These are phyloP conservation scores for Melozone crissalis DNA, from an alignment of 2,113 vertebrate species.

Conservation along the genomic window DNA sequence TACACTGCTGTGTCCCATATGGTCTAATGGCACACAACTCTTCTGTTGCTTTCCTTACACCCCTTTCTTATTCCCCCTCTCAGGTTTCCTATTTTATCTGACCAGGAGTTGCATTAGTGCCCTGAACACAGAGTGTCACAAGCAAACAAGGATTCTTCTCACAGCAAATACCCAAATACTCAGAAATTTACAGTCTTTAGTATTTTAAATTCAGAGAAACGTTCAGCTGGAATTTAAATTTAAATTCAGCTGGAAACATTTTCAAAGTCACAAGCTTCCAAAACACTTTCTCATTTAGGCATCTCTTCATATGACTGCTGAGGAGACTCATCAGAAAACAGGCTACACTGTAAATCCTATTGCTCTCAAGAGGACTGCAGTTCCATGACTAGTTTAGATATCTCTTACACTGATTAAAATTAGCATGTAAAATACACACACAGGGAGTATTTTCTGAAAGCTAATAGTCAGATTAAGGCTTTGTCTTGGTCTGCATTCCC, in stretches of 20 bases:
- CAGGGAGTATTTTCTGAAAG: neutral
- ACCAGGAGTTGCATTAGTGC: neutral
- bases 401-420: conserved; percentile 22
- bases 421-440: conserved; percentile 31
- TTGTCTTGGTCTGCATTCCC: neutral
- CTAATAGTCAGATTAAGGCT: neutral
- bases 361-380: conserved; percentile 7
- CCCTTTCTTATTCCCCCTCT: neutral
- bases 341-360: neutral
- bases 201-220: neutral
- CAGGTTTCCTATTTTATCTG: neutral
- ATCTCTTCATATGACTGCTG: neutral
- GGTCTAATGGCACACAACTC: neutral
- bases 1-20: neutral
- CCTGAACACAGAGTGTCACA: neutral
- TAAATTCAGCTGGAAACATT: neutral
- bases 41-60: neutral
- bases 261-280: neutral
- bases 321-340: neutral
- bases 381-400: neutral
- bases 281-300: neutral
- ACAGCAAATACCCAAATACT: neutral
- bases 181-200: neutral
- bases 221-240: neutral
- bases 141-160: neutral